Evolutionary conservation across 2,113 vertebrate genomes (phyloP).

Genomic region (Sylvia atricapilla): DNA sequence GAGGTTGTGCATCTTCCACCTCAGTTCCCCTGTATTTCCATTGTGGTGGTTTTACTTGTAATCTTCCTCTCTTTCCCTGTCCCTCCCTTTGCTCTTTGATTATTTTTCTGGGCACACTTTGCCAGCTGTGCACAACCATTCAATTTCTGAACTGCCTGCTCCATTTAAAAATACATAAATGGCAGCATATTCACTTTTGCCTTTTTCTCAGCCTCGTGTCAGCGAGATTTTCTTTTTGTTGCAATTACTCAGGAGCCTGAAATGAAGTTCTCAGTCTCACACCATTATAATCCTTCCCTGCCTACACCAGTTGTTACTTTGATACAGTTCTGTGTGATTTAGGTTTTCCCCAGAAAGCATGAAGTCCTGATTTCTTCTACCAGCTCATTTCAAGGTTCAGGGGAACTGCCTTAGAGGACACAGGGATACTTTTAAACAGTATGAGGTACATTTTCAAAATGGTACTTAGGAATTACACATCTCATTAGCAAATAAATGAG

Average conservation of each 20-base stretch:
- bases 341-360: background rate
- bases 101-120: background rate
- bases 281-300: background rate
- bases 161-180: slow-evolving; percentile 19
- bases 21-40: background rate
- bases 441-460: slow-evolving; percentile 18
- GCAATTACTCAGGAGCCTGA: slow-evolving; percentile 5
- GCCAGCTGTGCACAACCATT: background rate
- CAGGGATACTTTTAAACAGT: background rate
- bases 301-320: background rate
- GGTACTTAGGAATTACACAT: slow-evolving; percentile 11
- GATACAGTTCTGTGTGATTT: background rate
- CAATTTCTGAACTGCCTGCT: slow-evolving; percentile 11
- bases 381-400: slow-evolving; percentile 10
- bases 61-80: background rate
- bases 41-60: background rate
- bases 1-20: background rate
- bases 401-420: background rate
- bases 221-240: background rate
- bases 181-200: background rate
- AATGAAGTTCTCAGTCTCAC: slow-evolving; percentile 16
- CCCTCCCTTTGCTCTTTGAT: background rate
- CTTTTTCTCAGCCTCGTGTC: background rate
- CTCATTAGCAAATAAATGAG: slow-evolving; percentile 44
- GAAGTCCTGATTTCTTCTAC: background rate